Percentiles rank a stretch among this genome's conserved stretches.
Evolutionary conservation across 2,797 vertebrate species (phyloP).

Genomic region (Cossypha heuglini): DNA sequence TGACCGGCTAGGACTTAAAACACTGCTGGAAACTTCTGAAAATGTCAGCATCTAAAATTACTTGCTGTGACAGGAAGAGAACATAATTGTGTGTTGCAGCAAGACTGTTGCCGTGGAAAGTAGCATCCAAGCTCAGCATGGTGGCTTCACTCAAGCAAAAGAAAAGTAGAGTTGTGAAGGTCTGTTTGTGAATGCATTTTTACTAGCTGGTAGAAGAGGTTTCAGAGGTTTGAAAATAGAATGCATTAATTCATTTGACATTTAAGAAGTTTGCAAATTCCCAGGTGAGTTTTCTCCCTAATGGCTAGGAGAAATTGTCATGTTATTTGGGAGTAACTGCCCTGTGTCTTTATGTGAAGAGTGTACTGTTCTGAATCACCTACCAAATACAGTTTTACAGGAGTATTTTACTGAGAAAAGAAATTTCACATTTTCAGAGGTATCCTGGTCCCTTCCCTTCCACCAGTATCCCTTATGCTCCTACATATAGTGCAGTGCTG

Average conservation of each 20-base stretch:
- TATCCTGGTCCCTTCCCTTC: neutral
- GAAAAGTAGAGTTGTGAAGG: neutral
- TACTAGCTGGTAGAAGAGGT: neutral
- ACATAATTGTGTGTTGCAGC: neutral
- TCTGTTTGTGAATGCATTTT: neutral
- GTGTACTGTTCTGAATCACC: neutral
- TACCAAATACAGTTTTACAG: neutral
- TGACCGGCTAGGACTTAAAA: neutral
- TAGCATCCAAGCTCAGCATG: conserved; percentile 35
- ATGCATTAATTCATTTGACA: neutral
- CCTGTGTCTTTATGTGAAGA: neutral
- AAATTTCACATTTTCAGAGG: neutral
- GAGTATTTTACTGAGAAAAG: neutral
- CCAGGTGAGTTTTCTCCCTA: neutral
- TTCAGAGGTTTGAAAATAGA: conserved; percentile 3
- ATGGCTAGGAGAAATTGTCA: neutral
- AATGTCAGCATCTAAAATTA: neutral
- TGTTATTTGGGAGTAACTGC: neutral
- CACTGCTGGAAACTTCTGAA: conserved; percentile 16
- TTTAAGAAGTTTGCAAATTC: neutral
- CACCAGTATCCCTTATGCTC: neutral
- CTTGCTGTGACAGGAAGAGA: conserved; percentile 19
- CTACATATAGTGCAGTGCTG: rapidly evolving
- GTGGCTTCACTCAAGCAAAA: conserved; percentile 34
- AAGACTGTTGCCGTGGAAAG: conserved; percentile 40